Evolutionary conservation across 2,888 invertebrate species (phyloP).

Genomic region (Melinopterus prodromus): DNA sequence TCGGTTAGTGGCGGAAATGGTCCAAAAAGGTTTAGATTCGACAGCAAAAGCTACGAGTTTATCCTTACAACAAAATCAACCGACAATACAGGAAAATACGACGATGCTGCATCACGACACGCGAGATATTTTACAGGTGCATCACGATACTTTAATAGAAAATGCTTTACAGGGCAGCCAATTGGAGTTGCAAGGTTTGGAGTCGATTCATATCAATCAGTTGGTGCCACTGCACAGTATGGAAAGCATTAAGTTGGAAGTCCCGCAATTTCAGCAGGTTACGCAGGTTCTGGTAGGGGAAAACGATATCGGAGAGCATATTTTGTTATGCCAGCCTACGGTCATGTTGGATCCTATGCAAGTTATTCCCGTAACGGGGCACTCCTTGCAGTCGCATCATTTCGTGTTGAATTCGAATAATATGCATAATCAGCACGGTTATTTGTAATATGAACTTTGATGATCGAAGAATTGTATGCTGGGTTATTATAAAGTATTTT

Average conservation of each 20-base stretch:
- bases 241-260: slow-evolving; percentile 51
- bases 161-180: slow-evolving; percentile 22
- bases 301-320: slow-evolving; percentile 52
- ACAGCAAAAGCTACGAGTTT: slow-evolving; percentile 43
- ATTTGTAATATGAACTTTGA: slow-evolving; percentile 34
- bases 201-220: slow-evolving; percentile 44
- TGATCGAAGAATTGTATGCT: not conserved
- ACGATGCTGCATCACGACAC: slow-evolving; percentile 6
- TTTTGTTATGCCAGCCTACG: slow-evolving; percentile 55
- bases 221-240: slow-evolving; percentile 50
- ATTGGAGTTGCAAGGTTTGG: slow-evolving; percentile 47
- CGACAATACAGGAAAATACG: not conserved
- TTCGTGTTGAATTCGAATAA: slow-evolving; percentile 52
- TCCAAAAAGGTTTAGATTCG: slow-evolving; percentile 53
- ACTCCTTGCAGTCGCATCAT: slow-evolving; percentile 52
- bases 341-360: slow-evolving; percentile 56
- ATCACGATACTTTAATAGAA: slow-evolving; percentile 19
- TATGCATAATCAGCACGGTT: slow-evolving; percentile 46
- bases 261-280: slow-evolving; percentile 46
- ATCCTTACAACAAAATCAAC: slow-evolving; percentile 11
- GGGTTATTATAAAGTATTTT: too few species aligned
- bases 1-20: slow-evolving; percentile 55
- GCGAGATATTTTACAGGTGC: slow-evolving; percentile 6
- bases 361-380: slow-evolving; percentile 51
- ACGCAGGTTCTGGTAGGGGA: slow-evolving; percentile 53